phyloP scores from a whole-genome alignment of 2,888 invertebrate species.

The Microchrysa polita region DNA sequence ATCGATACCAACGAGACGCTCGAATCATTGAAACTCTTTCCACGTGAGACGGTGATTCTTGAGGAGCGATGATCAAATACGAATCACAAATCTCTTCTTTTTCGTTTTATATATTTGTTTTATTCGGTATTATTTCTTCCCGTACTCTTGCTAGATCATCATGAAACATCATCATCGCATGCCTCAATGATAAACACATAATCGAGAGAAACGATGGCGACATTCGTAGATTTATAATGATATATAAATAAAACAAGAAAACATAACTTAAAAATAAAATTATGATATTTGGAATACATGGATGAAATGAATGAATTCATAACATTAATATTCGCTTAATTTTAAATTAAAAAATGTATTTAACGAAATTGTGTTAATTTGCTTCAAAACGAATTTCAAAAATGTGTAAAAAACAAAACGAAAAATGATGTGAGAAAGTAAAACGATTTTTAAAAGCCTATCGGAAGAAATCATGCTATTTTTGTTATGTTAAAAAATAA shows the following conservation, averaged over 20 bases:
- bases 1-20: constrained; percentile 80
- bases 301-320: not conserved
- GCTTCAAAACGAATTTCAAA: constrained; percentile 37
- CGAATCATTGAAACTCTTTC: constrained; percentile 84
- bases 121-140: constrained; percentile 14
- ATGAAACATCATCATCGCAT: constrained; percentile 14
- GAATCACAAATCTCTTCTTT: constrained; percentile 4
- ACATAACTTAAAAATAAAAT: constrained; percentile 11
- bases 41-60: constrained; percentile 93
- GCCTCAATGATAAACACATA: constrained; percentile 29
- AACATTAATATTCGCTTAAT: constrained; percentile 24
- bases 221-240: constrained; percentile 18
- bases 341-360: constrained; percentile 34
- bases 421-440: constrained; percentile 30
- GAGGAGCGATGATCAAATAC: constrained; percentile 83
- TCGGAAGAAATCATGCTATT: constrained; percentile 5
- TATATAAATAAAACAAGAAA: too few species aligned
- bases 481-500: not conserved
- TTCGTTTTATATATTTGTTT: not conserved
- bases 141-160: not conserved
- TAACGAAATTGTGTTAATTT: constrained; percentile 39
- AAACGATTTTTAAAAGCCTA: constrained; percentile 39
- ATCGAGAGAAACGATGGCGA: constrained; percentile 5
- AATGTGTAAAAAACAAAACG: constrained; percentile 24
- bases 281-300: constrained; percentile 30